Conservation (phyloP, 2,888 invertebrate species). For the Drepana falcataria region DNA sequence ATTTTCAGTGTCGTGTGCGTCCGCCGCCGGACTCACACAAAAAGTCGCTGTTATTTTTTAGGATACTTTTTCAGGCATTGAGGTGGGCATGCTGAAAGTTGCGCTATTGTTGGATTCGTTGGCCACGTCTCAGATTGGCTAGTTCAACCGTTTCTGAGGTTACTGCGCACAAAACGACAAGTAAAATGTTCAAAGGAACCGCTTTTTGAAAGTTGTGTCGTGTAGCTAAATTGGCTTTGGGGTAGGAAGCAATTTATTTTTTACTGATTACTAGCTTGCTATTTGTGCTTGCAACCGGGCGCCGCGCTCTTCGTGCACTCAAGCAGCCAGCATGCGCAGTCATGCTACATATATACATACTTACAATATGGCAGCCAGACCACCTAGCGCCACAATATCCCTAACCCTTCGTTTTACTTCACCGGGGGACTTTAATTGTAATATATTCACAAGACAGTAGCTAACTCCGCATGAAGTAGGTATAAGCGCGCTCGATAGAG, state of each 20-base stretch:
- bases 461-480: slow-evolving; percentile 9
- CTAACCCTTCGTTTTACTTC: neutral
- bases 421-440: neutral
- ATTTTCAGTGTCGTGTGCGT: neutral
- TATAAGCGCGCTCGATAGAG: slow-evolving; percentile 29
- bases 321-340: no score
- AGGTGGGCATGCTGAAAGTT: neutral
- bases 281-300: neutral
- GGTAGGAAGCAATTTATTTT: neutral
- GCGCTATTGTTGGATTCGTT: neutral
- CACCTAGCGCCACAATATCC: no score
- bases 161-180: neutral
- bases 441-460: slow-evolving; percentile 7
- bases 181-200: neutral
- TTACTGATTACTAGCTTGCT: neutral
- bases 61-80: neutral
- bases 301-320: no score
- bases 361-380: no score
- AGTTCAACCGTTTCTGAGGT: neutral
- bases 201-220: neutral
- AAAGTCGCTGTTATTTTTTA: neutral
- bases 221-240: neutral
- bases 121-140: neutral
- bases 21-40: neutral
- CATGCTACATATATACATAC: no score